These are phyloP conservation scores for Lutjanus campechanus DNA, from an alignment of 2,797 vertebrate genomes.

Conservation along the genomic window DNA sequence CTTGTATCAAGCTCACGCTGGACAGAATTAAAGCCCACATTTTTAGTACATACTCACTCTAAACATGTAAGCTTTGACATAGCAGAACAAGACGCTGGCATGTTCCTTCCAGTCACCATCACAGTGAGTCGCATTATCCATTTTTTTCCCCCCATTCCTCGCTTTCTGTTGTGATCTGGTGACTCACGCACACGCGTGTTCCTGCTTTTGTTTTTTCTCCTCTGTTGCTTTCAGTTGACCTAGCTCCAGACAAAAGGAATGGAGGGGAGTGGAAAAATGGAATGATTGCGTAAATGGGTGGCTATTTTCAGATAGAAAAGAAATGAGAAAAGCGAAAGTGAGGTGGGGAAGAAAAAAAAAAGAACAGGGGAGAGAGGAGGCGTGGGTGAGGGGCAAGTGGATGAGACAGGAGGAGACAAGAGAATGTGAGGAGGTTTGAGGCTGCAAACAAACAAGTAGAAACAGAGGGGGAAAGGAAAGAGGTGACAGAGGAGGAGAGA, in stretches of 20 bases:
- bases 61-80: slow-evolving; percentile 21
- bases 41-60: slow-evolving; percentile 25
- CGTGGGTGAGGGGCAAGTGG: slow-evolving; percentile 58
- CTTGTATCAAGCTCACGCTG: slow-evolving; percentile 35
- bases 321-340: slow-evolving; percentile 43
- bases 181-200: slow-evolving; percentile 49
- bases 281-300: slow-evolving; percentile 67
- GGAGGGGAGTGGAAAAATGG: slow-evolving; percentile 42
- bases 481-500: background rate
- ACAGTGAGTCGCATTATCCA: slow-evolving; percentile 31
- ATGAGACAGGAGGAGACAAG: slow-evolving; percentile 57
- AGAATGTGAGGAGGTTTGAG: slow-evolving; percentile 46
- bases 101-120: slow-evolving; percentile 59
- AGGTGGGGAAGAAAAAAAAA: slow-evolving; percentile 13
- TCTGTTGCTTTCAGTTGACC: slow-evolving; percentile 71
- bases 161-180: slow-evolving; percentile 59
- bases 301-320: slow-evolving; percentile 67
- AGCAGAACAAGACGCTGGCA: slow-evolving; percentile 21
- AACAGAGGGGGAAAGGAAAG: background rate
- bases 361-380: slow-evolving; percentile 26
- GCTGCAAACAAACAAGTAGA: slow-evolving; percentile 48
- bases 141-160: slow-evolving; percentile 20
- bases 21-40: slow-evolving; percentile 42
- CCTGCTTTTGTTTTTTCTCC: slow-evolving; percentile 55
- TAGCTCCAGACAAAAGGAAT: slow-evolving; percentile 66